These are phyloP conservation scores for Oscheius sp. DNA, from an alignment of 2,888 invertebrate species.

Conservation along the genomic window DNA sequence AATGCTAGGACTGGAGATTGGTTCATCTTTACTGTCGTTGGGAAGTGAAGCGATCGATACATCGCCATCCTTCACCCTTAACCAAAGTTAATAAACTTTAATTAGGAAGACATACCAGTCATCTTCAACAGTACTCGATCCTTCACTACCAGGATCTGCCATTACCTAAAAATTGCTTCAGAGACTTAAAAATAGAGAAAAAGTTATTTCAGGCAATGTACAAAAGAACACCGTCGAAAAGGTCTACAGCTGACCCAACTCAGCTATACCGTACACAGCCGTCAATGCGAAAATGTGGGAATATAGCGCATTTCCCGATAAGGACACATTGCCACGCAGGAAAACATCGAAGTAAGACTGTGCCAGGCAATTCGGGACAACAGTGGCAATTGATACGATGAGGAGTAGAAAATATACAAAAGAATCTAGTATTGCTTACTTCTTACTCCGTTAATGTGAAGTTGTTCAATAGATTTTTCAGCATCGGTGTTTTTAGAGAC, in stretches of 20 bases:
- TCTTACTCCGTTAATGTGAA: neutral
- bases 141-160: slow-evolving; percentile 24
- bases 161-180: neutral
- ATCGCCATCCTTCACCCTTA: slow-evolving; percentile 33
- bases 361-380: too few species aligned
- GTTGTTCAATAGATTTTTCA: neutral
- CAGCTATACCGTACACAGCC: slow-evolving; percentile 19
- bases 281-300: slow-evolving; percentile 2
- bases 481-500: too few species aligned
- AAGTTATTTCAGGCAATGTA: neutral
- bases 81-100: neutral
- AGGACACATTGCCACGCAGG: neutral
- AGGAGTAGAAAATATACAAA: too few species aligned
- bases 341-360: too few species aligned
- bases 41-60: slow-evolving; percentile 31
- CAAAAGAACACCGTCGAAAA: slow-evolving; percentile 2
- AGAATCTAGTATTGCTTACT: neutral
- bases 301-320: neutral
- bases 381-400: too few species aligned
- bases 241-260: slow-evolving; percentile 27
- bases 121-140: slow-evolving; percentile 27
- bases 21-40: slow-evolving; percentile 30
- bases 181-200: neutral
- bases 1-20: slow-evolving; percentile 29
- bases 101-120: slow-evolving; percentile 21